These are phyloP conservation scores for Paracanthobrama guichenoti DNA, from an alignment of 2,113 vertebrate genomes.

Conservation along the genomic window DNA sequence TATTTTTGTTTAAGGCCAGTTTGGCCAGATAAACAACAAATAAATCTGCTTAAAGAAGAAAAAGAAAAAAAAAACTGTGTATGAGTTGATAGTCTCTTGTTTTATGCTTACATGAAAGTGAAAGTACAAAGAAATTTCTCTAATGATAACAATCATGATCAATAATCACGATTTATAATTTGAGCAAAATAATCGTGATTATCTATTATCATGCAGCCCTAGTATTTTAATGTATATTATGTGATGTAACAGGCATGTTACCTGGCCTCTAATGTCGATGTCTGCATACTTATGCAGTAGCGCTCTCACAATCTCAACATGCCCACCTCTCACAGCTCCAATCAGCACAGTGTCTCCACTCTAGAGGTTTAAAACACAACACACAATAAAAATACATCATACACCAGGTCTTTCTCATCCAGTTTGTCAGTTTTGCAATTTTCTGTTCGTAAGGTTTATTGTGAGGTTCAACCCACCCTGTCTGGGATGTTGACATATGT, in stretches of 20 bases:
- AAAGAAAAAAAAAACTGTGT: too few relatives aligned
- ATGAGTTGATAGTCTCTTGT: too few relatives aligned
- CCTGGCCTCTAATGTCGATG: constrained; percentile 96
- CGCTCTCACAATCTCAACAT: constrained; percentile 94
- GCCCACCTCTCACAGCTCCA: constrained; percentile 93
- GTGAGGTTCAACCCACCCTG: constrained; percentile 76
- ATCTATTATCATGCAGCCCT: background rate
- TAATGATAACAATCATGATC: background rate
- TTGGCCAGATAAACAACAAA: too few relatives aligned
- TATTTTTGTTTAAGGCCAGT: too few relatives aligned
- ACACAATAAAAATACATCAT: background rate
- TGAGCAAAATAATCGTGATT: background rate
- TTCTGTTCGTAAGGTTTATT: background rate
- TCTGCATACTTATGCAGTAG: constrained; percentile 96
- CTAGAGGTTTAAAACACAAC: constrained; percentile 66
- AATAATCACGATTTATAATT: background rate
- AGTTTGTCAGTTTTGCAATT: background rate
- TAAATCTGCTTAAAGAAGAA: too few relatives aligned
- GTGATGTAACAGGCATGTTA: constrained; percentile 55
- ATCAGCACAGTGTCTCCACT: constrained; percentile 97
- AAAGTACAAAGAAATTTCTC: too few relatives aligned
- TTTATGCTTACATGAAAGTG: too few relatives aligned
- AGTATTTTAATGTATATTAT: background rate
- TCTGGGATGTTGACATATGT: constrained; percentile 98
- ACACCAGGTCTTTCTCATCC: background rate